phyloP scores from a whole-genome alignment of 2,797 vertebrate species.

The Helarctos malayanus region DNA sequence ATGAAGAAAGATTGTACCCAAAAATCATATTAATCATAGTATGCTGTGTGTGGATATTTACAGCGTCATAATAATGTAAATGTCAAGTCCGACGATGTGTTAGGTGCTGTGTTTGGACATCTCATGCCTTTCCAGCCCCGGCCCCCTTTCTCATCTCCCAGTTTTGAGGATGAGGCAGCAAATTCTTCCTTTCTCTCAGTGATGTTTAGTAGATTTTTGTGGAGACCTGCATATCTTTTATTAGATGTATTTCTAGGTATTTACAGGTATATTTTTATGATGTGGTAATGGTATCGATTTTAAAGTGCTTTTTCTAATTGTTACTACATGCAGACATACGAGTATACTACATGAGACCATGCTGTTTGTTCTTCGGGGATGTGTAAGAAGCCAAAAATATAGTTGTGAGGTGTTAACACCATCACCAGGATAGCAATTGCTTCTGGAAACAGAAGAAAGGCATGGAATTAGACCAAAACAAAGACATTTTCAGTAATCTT shows the following conservation, averaged over 20 bases:
- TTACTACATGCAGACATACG: neutral
- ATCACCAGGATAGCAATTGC: neutral
- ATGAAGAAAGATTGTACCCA: neutral
- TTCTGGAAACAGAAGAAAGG: neutral
- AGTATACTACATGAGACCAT: neutral
- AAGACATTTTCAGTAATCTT: neutral
- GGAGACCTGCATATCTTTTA: neutral
- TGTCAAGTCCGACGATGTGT: neutral
- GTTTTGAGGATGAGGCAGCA: neutral
- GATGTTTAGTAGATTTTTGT: neutral
- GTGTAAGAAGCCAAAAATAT: neutral
- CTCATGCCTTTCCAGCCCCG: neutral
- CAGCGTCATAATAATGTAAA: neutral
- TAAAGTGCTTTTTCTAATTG: slow-evolving; percentile 20
- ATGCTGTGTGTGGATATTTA: neutral
- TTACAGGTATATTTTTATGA: neutral
- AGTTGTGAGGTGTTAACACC: neutral
- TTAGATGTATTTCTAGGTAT: neutral
- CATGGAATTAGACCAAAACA: neutral
- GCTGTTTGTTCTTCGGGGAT: neutral
- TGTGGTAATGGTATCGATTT: neutral
- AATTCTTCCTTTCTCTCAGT: neutral
- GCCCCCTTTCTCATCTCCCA: neutral
- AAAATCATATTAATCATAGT: no score
- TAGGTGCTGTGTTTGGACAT: neutral